Base-by-base conservation (phyloP, 2,888 invertebrate species). In the Orchesellides sinensis region DNA sequence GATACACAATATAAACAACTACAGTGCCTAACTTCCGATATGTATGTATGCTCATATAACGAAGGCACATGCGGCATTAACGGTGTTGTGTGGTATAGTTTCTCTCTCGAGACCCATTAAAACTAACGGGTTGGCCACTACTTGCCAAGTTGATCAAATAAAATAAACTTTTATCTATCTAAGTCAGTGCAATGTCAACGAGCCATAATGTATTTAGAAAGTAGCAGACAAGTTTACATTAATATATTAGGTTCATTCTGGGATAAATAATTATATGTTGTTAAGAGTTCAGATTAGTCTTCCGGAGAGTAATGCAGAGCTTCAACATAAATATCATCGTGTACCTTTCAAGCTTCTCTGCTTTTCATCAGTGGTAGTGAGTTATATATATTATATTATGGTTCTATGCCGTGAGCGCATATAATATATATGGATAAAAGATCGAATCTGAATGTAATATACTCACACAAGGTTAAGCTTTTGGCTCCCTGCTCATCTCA, bases 251-350 rank as follows among this genome's bases (percentile, higher is more conserved):
- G 63, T 45, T 66, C 66, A 66, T 74, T 65, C 19, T 52, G 32
- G 75, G 75, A 75, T 75, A 75, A 75, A 77, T 77, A 77, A 77
- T 68, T 68, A 77, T 77, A 77, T 68, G 77, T 66, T 75, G 75
- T 68, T 77, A 77, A 59, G 68, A 77, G 77, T 68, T 68, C 40
- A 68, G 66, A 77, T 77, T 77, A 77, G 77, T 68, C 66, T 77
- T 77, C 77, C 77, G 68, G 68, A 45, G 61, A 77, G 59, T 49
- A 77, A 68, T 77, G 77, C 56, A 68, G 40, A 47, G 32, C 54
- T 74, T 63, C 19, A 25, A 54, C 65, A 66, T 75, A 75, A 75
- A 75, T 75, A 66, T 66, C 65, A 66, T 27, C 27, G 17, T 77
- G 54, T 77, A 77, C 68, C 77, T 77, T 68, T 68, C 77, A 68